Evolutionary conservation across 1,140 invertebrate species (phyloP).

Genomic region (Platorchestia sp.): DNA sequence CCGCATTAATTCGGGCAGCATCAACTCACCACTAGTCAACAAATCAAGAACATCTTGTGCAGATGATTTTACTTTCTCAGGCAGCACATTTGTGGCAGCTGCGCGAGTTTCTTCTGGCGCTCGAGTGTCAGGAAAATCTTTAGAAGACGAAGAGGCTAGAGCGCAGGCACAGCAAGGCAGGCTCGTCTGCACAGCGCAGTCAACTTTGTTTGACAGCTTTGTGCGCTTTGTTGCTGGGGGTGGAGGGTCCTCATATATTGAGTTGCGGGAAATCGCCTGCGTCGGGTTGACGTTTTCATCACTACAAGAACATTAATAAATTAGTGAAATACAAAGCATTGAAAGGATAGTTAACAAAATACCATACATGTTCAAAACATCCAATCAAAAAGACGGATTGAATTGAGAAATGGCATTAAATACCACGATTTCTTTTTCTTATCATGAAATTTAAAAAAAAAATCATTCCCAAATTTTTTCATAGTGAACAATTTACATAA

Average conservation of each 20-base stretch:
- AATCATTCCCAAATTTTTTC: not conserved
- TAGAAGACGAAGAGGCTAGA: not conserved
- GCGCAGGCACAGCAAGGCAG: not conserved
- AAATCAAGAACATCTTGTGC: slow-evolving; percentile 3
- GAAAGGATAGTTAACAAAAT: not conserved
- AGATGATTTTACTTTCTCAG: not conserved
- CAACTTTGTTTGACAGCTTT: not conserved
- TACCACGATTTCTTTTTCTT: not conserved
- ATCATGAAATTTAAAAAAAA: not conserved
- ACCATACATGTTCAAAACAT: not conserved
- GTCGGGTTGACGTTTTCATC: not conserved
- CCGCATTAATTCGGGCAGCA: not conserved
- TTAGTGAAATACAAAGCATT: not conserved
- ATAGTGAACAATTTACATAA: not conserved
- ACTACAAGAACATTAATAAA: not conserved
- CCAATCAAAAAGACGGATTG: not conserved
- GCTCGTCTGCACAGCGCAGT: slow-evolving; percentile 12
- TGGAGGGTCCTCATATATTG: slow-evolving; percentile 16
- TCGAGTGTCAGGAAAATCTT: not conserved
- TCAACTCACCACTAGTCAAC: slow-evolving; percentile 14
- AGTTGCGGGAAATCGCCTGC: not conserved
- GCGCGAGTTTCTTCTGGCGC: not conserved
- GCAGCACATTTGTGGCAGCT: not conserved
- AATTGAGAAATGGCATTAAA: not conserved
- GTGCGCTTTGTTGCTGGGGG: slow-evolving; percentile 23